These are phyloP conservation scores for Cordylochernes scorpioides DNA, from an alignment of 2,888 invertebrate species.

Conservation along the genomic window DNA sequence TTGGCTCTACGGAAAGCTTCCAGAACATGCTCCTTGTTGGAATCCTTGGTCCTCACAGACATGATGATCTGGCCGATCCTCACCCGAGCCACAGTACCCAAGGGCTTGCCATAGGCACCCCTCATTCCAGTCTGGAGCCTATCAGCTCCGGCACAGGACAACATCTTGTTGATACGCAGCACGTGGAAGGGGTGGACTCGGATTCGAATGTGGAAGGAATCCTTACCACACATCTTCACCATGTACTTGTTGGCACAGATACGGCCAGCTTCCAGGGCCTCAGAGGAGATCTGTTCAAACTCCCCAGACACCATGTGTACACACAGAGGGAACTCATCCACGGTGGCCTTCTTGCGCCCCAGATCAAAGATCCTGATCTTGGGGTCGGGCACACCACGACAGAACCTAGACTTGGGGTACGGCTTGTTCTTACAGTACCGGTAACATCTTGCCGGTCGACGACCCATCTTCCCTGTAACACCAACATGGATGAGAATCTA, in stretches of 20 bases:
- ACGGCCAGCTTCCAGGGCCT: conserved; percentile 94
- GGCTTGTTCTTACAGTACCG: too few species aligned
- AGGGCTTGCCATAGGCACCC: conserved; percentile 96
- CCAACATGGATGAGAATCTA: too few species aligned
- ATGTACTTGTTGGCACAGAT: conserved; percentile 97
- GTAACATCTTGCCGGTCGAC: too few species aligned
- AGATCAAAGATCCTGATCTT: conserved; percentile 99
- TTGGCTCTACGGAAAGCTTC: conserved; percentile 97
- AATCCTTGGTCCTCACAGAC: conserved; percentile 84
- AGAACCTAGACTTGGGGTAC: too few species aligned
- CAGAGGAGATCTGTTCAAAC: conserved; percentile 94
- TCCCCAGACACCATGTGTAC: conserved; percentile 97
- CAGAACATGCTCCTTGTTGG: conserved; percentile 77
- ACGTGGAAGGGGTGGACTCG: conserved; percentile 97
- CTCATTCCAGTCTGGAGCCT: conserved; percentile 99
- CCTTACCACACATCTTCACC: conserved; percentile 95
- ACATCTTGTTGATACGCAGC: conserved; percentile 99
- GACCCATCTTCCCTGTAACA: too few species aligned
- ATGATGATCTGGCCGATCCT: conserved; percentile 94
- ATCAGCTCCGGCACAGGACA: conserved; percentile 99
- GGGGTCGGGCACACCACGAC: too few species aligned
- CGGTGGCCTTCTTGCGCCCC: conserved; percentile 84
- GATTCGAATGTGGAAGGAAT: conserved; percentile 87
- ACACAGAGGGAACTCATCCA: conserved; percentile 93
- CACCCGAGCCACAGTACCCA: conserved; percentile 95